Percentiles rank a stretch among this genome's conserved stretches.
Conservation (phyloP, 2,888 invertebrate species). For the Xestobium rufovillosum region DNA sequence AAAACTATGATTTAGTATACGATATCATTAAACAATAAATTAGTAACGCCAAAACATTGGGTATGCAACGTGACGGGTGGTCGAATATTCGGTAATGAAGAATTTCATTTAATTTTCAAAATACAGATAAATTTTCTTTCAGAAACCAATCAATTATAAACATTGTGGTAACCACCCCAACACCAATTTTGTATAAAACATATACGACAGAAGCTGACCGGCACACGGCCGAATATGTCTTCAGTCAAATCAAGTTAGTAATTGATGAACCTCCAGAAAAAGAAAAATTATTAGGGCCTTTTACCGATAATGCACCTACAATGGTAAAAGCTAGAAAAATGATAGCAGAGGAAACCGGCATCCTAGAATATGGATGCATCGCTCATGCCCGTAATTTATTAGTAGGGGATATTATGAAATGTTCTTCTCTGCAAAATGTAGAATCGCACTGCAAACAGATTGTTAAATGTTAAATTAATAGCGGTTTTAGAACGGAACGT, state of each 20-base stretch:
- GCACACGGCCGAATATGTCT: background rate
- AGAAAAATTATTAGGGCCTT: background rate
- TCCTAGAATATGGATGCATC: background rate
- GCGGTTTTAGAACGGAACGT: slow-evolving; percentile 1
- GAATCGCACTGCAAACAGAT: slow-evolving; percentile 1
- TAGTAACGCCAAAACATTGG: background rate
- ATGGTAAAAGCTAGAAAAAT: slow-evolving; percentile 1
- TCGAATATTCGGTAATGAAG: background rate
- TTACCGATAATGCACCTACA: background rate
- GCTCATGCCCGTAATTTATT: background rate
- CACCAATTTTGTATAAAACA: background rate
- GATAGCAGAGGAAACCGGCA: background rate
- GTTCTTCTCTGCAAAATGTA: slow-evolving; percentile 1
- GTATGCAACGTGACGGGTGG: slow-evolving; percentile 2
- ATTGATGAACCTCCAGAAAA: background rate
- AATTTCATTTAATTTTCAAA: background rate
- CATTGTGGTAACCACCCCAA: background rate
- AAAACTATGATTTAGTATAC: background rate
- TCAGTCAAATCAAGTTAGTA: background rate
- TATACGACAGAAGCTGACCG: background rate
- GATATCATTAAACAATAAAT: background rate
- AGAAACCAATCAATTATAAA: background rate
- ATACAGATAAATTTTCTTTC: background rate
- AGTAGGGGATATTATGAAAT: slow-evolving; percentile 1
- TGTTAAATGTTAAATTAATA: background rate